Conservation (phyloP, 1,140 invertebrate genomes). For the Dufourea novaeangliae region DNA sequence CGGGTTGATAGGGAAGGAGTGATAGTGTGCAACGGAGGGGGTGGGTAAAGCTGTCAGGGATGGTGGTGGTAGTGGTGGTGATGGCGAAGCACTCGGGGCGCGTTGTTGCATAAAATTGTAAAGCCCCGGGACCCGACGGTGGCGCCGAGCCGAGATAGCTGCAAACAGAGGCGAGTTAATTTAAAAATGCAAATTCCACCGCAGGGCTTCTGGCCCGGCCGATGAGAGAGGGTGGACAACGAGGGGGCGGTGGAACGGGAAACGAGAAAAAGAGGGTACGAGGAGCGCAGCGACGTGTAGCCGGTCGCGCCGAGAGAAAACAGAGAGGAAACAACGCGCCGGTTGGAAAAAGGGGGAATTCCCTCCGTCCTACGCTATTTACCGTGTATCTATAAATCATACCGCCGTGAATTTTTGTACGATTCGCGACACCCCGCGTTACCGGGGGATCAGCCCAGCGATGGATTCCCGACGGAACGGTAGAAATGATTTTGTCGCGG, state of each 20-base stretch:
- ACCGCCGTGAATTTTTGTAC: constrained; percentile 54
- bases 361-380: constrained; percentile 64
- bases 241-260: not conserved
- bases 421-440: constrained; percentile 55
- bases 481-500: not conserved
- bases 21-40: constrained; percentile 15
- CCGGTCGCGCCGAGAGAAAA: constrained; percentile 9
- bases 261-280: constrained; percentile 35
- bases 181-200: constrained; percentile 82
- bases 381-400: constrained; percentile 69
- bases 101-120: constrained; percentile 81
- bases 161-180: constrained; percentile 82
- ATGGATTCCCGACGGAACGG: too few relatives aligned
- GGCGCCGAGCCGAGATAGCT: constrained; percentile 77
- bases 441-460: too few relatives aligned
- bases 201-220: constrained; percentile 49
- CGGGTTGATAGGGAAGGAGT: not conserved
- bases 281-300: constrained; percentile 1
- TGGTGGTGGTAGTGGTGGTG: constrained; percentile 2
- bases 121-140: constrained; percentile 70
- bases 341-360: constrained; percentile 22
- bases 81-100: constrained; percentile 55
- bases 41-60: constrained; percentile 17
- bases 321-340: constrained; percentile 35
- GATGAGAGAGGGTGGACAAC: constrained; percentile 30